Evolutionary conservation across 2,888 invertebrate genomes (phyloP).

Genomic region (Pachymerium ferrugineum): DNA sequence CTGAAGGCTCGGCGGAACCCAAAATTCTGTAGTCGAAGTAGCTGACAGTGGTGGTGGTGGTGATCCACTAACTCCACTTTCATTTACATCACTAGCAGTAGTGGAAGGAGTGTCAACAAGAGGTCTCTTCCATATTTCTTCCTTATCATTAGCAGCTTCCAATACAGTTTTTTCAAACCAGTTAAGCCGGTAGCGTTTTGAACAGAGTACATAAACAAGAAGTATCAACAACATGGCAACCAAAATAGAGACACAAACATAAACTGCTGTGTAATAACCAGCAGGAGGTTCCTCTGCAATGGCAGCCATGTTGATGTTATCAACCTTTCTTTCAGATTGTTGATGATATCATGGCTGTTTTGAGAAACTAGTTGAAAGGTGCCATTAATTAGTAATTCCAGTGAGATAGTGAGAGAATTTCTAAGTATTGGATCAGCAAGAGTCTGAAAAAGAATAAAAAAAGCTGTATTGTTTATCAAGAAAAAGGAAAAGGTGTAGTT

Average conservation of each 20-base stretch:
- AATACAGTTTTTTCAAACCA: slow-evolving; percentile 58
- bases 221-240: slow-evolving; percentile 35
- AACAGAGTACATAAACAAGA: slow-evolving; percentile 54
- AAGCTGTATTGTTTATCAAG: too few species aligned
- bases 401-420: too few species aligned
- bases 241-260: slow-evolving; percentile 34
- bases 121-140: not conserved
- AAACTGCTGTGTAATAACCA: slow-evolving; percentile 35
- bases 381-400: too few species aligned
- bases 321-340: too few species aligned
- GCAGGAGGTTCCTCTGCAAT: not conserved
- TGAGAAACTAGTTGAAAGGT: too few species aligned
- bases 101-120: slow-evolving; percentile 38
- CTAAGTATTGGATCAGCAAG: too few species aligned
- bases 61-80: slow-evolving; percentile 33
- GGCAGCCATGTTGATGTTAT: not conserved
- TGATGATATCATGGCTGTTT: too few species aligned
- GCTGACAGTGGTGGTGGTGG: slow-evolving; percentile 38
- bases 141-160: slow-evolving; percentile 48
- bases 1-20: slow-evolving; percentile 44
- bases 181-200: slow-evolving; percentile 54
- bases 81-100: not conserved
- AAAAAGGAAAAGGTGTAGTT: too few species aligned
- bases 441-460: too few species aligned
- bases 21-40: slow-evolving; percentile 40